Conservation (phyloP, 2,797 vertebrate genomes). For the Clarias laeviceps region DNA sequence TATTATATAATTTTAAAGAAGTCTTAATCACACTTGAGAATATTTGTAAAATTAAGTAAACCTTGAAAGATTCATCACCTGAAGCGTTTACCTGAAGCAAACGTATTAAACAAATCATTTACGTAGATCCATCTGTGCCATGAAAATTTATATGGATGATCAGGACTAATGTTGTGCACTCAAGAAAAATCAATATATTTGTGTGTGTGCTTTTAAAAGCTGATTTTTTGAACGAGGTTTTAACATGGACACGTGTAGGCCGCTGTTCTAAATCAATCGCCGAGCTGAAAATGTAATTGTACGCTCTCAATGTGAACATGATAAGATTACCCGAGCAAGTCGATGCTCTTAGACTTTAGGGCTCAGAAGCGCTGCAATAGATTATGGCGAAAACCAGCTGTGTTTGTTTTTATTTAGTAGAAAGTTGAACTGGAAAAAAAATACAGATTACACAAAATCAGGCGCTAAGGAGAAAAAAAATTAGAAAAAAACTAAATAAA, state of each 20-base stretch:
- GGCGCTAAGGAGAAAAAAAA: neutral
- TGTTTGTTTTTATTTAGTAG: neutral
- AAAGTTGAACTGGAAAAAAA: neutral
- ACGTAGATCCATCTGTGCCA: slow-evolving; percentile 17
- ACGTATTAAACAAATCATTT: slow-evolving; percentile 36
- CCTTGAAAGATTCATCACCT: neutral
- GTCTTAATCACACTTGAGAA: neutral
- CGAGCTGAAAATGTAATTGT: slow-evolving; percentile 38
- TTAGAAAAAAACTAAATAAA: no score
- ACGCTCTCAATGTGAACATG: slow-evolving; percentile 27
- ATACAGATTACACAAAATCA: neutral
- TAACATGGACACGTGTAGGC: slow-evolving; percentile 22
- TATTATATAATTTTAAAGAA: no score
- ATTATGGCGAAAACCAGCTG: slow-evolving; percentile 11
- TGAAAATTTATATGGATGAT: slow-evolving; percentile 34
- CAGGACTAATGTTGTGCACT: slow-evolving; percentile 34
- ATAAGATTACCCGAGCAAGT: slow-evolving; percentile 49
- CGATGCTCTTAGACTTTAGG: slow-evolving; percentile 29
- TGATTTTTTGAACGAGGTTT: slow-evolving; percentile 12
- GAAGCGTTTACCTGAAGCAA: slow-evolving; percentile 14
- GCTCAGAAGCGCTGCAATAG: neutral
- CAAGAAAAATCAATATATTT: slow-evolving; percentile 21
- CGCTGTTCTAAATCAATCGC: slow-evolving; percentile 40
- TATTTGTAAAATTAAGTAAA: neutral
- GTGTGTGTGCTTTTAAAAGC: slow-evolving; percentile 20